Conservation (phyloP, 2,888 invertebrate species). For the Osmoderma eremita region DNA sequence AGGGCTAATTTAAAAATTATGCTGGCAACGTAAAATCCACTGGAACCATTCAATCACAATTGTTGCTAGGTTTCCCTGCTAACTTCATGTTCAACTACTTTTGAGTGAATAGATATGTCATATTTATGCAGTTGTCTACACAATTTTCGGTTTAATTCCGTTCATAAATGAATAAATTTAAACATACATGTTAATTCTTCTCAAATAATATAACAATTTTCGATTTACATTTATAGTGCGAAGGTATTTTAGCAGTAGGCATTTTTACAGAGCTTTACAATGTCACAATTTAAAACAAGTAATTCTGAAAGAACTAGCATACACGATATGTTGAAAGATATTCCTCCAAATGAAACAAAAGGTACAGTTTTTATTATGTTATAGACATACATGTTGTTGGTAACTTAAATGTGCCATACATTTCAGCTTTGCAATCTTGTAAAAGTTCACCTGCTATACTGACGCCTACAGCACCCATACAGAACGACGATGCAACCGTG, state of each 20-base stretch:
- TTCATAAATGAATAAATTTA: neutral
- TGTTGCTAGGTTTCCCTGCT: too few species aligned
- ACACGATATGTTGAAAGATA: slow-evolving; percentile 87
- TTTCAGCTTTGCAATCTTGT: slow-evolving; percentile 58
- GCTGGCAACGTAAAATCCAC: too few species aligned
- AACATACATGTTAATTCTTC: slow-evolving; percentile 2
- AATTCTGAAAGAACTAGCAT: slow-evolving; percentile 73
- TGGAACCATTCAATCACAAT: too few species aligned
- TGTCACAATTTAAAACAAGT: slow-evolving; percentile 60
- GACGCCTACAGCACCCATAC: slow-evolving; percentile 66
- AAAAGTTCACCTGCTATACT: slow-evolving; percentile 63
- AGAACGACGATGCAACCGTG: slow-evolving; percentile 70
- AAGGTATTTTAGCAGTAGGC: neutral
- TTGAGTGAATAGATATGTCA: slow-evolving; percentile 19
- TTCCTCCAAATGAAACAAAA: slow-evolving; percentile 79
- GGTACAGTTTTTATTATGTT: slow-evolving; percentile 68
- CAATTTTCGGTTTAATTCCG: slow-evolving; percentile 7
- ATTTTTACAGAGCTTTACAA: slow-evolving; percentile 42
- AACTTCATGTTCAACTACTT: too few species aligned
- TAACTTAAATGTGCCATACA: neutral
- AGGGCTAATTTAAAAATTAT: too few species aligned
- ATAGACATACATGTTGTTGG: slow-evolving; percentile 49
- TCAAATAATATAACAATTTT: neutral
- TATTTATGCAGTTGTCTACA: slow-evolving; percentile 12
- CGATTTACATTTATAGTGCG: neutral